Percentiles rank a stretch among this genome's conserved stretches.
Evolutionary conservation across 2,797 vertebrate species (phyloP).

Genomic region (Antennarius maculatus): DNA sequence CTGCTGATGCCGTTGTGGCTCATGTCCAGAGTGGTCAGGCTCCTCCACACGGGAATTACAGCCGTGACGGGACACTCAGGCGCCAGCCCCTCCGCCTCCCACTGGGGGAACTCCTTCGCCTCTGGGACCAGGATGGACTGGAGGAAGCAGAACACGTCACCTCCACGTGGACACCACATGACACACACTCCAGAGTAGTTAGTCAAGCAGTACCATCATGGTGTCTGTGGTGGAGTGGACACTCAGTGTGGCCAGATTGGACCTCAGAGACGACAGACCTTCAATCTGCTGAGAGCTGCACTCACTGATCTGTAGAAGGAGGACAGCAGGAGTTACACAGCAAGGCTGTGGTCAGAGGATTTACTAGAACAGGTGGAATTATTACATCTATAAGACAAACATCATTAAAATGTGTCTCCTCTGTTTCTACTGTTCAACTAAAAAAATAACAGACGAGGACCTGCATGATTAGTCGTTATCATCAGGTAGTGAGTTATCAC

Average conservation of each 20-base stretch:
- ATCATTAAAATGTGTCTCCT: not conserved
- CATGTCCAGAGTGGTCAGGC: constrained; percentile 95
- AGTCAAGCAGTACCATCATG: constrained; percentile 85
- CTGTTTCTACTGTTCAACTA: not conserved
- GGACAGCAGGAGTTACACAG: not conserved
- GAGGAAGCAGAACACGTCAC: not conserved
- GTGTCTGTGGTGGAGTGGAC: constrained; percentile 86
- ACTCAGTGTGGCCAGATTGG: constrained; percentile 88
- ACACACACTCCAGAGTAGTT: no score
- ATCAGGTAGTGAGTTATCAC: no score
- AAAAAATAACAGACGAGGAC: no score
- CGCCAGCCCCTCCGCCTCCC: constrained; percentile 90
- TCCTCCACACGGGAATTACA: constrained; percentile 91
- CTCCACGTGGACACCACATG: not conserved
- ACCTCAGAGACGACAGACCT: constrained; percentile 89
- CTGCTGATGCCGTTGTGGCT: constrained; percentile 89
- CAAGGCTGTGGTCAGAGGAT: not conserved
- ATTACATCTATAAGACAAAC: no score
- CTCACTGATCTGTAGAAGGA: constrained; percentile 85
- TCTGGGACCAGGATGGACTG: constrained; percentile 94
- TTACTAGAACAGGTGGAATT: no score
- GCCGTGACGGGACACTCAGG: constrained; percentile 88
- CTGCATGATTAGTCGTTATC: no score
- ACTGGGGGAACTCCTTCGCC: constrained; percentile 92
- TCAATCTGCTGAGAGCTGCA: constrained; percentile 88